Percentiles rank a stretch among this genome's conserved stretches.
Conservation (phyloP, 2,888 invertebrate species). For the Zaprionus obscuricornis region DNA sequence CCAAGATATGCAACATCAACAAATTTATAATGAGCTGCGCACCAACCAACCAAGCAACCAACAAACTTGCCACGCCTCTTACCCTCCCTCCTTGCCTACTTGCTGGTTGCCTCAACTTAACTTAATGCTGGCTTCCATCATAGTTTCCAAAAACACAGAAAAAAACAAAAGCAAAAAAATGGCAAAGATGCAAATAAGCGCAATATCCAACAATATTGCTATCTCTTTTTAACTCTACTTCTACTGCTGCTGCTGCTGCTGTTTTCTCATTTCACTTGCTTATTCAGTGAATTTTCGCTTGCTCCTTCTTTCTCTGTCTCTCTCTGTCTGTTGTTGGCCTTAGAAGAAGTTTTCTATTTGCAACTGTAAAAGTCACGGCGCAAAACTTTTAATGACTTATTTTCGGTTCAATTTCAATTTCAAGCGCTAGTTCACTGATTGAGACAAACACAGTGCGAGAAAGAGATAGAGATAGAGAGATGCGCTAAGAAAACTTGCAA, state of each 20-base stretch:
- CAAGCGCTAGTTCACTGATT: slow-evolving; percentile 12
- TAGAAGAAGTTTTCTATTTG: slow-evolving; percentile 45
- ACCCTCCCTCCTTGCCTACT: too few species aligned
- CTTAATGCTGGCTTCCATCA: too few species aligned
- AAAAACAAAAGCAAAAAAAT: neutral
- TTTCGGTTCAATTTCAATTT: slow-evolving; percentile 59
- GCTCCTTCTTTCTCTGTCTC: neutral
- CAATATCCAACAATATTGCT: slow-evolving; percentile 6
- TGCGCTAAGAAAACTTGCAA: neutral
- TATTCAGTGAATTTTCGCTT: slow-evolving; percentile 5
- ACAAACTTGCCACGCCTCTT: too few species aligned
- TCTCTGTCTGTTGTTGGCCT: neutral
- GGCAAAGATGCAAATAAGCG: slow-evolving; percentile 45
- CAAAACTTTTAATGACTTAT: slow-evolving; percentile 74
- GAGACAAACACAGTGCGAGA: slow-evolving; percentile 1
- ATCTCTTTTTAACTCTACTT: neutral
- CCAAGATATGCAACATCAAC: slow-evolving; percentile 72
- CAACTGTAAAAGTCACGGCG: slow-evolving; percentile 53
- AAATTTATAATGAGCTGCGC: slow-evolving; percentile 76
- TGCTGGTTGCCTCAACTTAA: slow-evolving; percentile 23
- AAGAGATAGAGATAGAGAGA: neutral
- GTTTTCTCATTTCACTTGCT: slow-evolving; percentile 3
- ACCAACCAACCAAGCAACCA: too few species aligned
- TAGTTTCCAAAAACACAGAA: too few species aligned
- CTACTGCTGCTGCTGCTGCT: neutral